Base-by-base conservation (phyloP, 1,140 invertebrate species). In the Aphaenogaster rudis region DNA sequence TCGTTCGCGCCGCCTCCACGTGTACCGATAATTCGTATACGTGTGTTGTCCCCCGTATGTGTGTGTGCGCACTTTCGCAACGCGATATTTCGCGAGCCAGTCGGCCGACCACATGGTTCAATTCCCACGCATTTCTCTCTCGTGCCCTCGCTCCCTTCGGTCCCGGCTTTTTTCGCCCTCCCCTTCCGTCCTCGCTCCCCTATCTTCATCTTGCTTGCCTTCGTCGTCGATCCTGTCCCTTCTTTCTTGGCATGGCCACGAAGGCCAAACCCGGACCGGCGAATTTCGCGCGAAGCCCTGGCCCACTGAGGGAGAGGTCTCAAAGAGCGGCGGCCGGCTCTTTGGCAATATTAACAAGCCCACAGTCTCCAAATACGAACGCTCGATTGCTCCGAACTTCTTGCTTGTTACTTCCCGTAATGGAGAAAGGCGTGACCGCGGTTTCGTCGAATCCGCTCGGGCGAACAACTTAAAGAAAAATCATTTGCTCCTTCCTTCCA, bases 101-200 rank as follows among this genome's bases (percentile, higher is more conserved):
- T 92, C 90, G 88, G 82, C 91, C 88, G 88, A 90, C 92, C 92
- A 93, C 92, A 93, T 93, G 91, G 87, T 91, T 93, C 88, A 91
- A 91, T 94, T 94, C 93, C 93, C 93, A 94, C 93, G 92, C 93
- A 94, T 92, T 93, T 94, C 91, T 93, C 90, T 92, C 76, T 66
- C 45, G 36, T 61, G 74, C 90, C 74, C 67, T 81, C 76, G 15
- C 77, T 72, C 67, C 54, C 76, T 59, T 61, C 69, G 74, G 52
- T 57, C 61, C 17, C 17, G 15, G 21, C 17, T 57, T 52, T 69
- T 67, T 66, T 77, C 21, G 42, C 42, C 45, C 3, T 50, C 17
- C 52, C 45, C 36, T 21, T 21, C 66, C n/a, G 13, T 28, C 36
- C 50, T n/a, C 52, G 54, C 52, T 50, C 45, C 1, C 59, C 50